phyloP scores from a whole-genome alignment of 2,797 vertebrate genomes.

The Alfaro cultratus region DNA sequence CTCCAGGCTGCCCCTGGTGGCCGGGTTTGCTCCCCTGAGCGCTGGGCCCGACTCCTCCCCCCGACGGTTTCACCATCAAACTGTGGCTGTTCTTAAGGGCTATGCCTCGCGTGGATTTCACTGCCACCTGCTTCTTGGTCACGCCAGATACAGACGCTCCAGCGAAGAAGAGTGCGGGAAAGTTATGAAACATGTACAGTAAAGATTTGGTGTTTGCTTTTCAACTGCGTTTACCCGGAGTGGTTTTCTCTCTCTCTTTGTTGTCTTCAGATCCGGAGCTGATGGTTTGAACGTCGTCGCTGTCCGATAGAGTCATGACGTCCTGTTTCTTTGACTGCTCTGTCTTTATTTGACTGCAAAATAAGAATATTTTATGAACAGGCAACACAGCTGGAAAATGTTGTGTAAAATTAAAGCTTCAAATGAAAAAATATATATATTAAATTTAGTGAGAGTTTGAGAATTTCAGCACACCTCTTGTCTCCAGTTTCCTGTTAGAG shows the following conservation, averaged over 20 bases:
- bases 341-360: conserved; percentile 61
- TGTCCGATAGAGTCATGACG: conserved; percentile 93
- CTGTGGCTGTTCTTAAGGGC: conserved; percentile 91
- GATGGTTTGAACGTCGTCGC: conserved; percentile 98
- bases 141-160: conserved; percentile 72
- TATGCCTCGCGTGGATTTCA: conserved; percentile 95
- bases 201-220: background rate
- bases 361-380: background rate
- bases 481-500: conserved; percentile 83
- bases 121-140: conserved; percentile 92
- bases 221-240: conserved; percentile 56
- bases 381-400: background rate
- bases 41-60: conserved; percentile 72
- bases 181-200: background rate
- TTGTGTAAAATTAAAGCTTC: background rate
- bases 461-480: conserved; percentile 64
- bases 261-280: conserved; percentile 95
- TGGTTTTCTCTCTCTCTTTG: conserved; percentile 83
- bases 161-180: background rate
- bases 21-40: conserved; percentile 78
- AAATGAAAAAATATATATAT: background rate
- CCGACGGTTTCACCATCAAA: conserved; percentile 88
- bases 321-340: conserved; percentile 84
- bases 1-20: conserved; percentile 73
- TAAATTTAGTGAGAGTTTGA: background rate